These are phyloP conservation scores for Hypselothyrea guttata DNA, from an alignment of 2,888 invertebrate genomes.

Conservation along the genomic window DNA sequence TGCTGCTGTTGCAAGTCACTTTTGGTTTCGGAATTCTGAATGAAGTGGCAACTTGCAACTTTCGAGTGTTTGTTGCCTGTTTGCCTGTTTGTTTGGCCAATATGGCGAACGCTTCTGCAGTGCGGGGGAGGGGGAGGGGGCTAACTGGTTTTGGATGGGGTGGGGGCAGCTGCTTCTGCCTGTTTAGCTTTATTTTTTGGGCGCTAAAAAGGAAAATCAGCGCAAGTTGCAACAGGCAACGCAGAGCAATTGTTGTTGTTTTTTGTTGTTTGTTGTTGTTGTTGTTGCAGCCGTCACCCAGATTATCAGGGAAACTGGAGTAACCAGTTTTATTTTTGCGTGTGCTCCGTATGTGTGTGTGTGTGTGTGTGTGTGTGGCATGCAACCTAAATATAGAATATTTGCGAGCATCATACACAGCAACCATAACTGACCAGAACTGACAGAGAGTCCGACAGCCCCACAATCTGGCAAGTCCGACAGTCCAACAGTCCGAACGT, in stretches of 20 bases:
- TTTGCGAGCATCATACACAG: conserved; percentile 31
- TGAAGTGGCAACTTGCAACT: not conserved
- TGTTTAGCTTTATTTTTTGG: conserved; percentile 39
- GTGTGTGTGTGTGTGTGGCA: conserved; percentile 44
- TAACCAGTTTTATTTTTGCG: conserved; percentile 78
- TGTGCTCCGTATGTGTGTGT: conserved; percentile 12
- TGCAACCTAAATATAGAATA: conserved; percentile 80
- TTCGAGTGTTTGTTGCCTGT: not conserved
- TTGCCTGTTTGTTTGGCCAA: too few species aligned
- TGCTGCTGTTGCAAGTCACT: conserved; percentile 27
- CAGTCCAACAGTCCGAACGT: too few species aligned
- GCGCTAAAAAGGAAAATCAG: conserved; percentile 72
- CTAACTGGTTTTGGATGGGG: conserved; percentile 43
- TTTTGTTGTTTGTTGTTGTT: conserved; percentile 38
- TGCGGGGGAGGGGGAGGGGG: not conserved
- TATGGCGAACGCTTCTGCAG: not conserved
- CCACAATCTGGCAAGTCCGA: too few species aligned
- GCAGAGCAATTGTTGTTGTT: conserved; percentile 25
- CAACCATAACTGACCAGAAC: conserved; percentile 22
- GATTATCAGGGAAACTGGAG: conserved; percentile 82
- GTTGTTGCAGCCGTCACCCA: conserved; percentile 78
- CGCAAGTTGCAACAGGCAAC: conserved; percentile 47
- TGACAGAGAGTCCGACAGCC: not conserved
- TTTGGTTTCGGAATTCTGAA: too few species aligned
- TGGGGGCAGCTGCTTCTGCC: conserved; percentile 20